A percentile compares a stretch with the other conserved stretches of the same genome.
Conservation (phyloP, 2,888 invertebrate genomes). For the Lasius platythorax region DNA sequence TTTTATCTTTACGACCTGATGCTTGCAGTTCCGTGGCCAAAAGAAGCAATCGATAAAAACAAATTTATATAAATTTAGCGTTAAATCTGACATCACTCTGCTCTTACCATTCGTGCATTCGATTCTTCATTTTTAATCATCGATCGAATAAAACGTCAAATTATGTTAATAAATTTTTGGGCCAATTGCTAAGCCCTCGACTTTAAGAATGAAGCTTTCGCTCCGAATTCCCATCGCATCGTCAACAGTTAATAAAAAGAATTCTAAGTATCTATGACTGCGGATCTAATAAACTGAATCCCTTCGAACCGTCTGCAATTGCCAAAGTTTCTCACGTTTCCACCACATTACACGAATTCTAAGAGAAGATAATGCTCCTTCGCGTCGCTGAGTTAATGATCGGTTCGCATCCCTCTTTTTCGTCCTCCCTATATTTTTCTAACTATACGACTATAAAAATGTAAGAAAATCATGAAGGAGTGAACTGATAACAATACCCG, state of each 20-base stretch:
- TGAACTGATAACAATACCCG: slow-evolving; percentile 59
- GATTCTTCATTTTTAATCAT: background rate
- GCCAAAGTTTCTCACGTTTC: slow-evolving; percentile 49
- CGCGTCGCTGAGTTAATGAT: slow-evolving; percentile 40
- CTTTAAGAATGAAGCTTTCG: background rate
- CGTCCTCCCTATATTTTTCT: background rate
- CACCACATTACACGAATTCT: slow-evolving; percentile 41
- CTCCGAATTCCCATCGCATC: slow-evolving; percentile 38
- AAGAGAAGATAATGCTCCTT: slow-evolving; percentile 31
- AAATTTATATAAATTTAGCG: slow-evolving; percentile 2
- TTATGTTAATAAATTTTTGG: background rate
- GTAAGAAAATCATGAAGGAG: slow-evolving; percentile 14
- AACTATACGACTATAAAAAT: slow-evolving; percentile 10
- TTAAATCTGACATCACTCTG: slow-evolving; percentile 9
- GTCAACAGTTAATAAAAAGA: slow-evolving; percentile 41
- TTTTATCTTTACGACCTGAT: slow-evolving; percentile 41
- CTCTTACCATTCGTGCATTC: background rate
- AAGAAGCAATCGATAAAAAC: background rate
- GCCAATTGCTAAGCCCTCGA: background rate
- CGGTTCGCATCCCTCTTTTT: slow-evolving; percentile 5
- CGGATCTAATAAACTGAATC: slow-evolving; percentile 53
- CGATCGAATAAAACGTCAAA: slow-evolving; percentile 12
- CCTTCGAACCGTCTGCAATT: slow-evolving; percentile 20
- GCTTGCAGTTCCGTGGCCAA: background rate
- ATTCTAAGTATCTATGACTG: slow-evolving; percentile 50